A percentile compares a stretch with the other conserved stretches of the same genome.
Conservation (phyloP, 92 coral and sea anemone species). For the Zoanthus sansibaricus region DNA sequence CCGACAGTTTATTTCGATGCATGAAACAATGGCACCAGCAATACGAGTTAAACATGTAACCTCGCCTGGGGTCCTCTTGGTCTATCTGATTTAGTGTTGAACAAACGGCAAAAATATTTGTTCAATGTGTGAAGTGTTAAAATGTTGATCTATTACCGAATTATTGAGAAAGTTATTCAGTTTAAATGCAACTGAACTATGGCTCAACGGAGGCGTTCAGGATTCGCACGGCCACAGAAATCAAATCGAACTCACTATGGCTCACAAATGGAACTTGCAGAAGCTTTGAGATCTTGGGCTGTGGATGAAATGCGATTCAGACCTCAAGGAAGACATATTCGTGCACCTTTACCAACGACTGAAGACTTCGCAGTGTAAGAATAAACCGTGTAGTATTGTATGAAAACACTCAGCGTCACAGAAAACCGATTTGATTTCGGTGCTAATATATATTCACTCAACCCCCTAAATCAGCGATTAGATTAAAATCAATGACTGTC, state of each 20-base stretch:
- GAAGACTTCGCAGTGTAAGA: slow-evolving; percentile 92
- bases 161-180: not conserved
- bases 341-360: slow-evolving; percentile 72
- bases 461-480: too few relatives aligned
- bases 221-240: slow-evolving; percentile 11
- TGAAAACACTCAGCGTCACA: too few relatives aligned
- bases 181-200: not conserved
- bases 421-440: too few relatives aligned
- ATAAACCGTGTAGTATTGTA: not conserved
- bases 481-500: too few relatives aligned
- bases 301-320: slow-evolving; percentile 92
- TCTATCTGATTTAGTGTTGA: too few relatives aligned
- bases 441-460: too few relatives aligned
- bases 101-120: not conserved
- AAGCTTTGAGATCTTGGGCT: slow-evolving; percentile 85
- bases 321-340: slow-evolving; percentile 91
- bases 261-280: slow-evolving; percentile 50
- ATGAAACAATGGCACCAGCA: too few relatives aligned
- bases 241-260: slow-evolving; percentile 21
- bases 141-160: too few relatives aligned
- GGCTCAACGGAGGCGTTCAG: slow-evolving; percentile 12
- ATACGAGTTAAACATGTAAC: too few relatives aligned
- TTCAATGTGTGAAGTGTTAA: too few relatives aligned
- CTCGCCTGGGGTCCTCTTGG: too few relatives aligned
- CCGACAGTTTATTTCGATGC: too few relatives aligned